Evolutionary conservation across 1,140 invertebrate species (phyloP), one percentile per base, ranked within the genome.

Genomic region (Carposina sasakii): DNA sequence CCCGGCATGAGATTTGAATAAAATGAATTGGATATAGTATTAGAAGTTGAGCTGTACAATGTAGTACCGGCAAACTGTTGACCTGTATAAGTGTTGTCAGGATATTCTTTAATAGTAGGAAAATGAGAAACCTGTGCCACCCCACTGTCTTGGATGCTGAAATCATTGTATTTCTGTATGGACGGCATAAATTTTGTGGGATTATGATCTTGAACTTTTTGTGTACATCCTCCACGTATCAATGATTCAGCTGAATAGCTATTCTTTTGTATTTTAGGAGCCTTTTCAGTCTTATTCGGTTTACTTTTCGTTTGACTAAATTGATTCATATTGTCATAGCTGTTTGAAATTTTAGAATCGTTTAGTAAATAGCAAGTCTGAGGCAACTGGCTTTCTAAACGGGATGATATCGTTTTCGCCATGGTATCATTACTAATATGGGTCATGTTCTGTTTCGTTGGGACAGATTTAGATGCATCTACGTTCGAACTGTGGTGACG

Each of bases 61-160:
- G 67, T 73, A 24, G 77, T 81, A 5, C 75, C 75, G 15, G 77
- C 75, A 67, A 75, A 81, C 52, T 81, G 77, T 42, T 84, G 81
- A 1, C 67, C 65, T 19, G 68, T 53, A 20, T 79, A 84, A 41
- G 53, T 68, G 41, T 81, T 84, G 21, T 84, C 81, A 1, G 72
- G 57, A 54, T 84, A 84, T 63, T 84, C 81, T n/a, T 79, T 39
- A 19, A 84, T 72, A 30, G 77, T 66, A 13, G 81, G 77, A 37
- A 79, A 84, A 60, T 84, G 81, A 3, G 81, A 84, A 1, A 84
- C 75, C 63, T 84, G 81, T 21, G 81, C 81, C 4, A 84, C 70
- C 19, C 67, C 65, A 48, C 51, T 70, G 8, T 84, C 81, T 59
- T 76, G 76, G 23, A 66, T 37, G 47, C 69, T 75, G 52, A 71